Conservation (phyloP, 2,888 invertebrate genomes). For the Drosophila kanekoi region DNA sequence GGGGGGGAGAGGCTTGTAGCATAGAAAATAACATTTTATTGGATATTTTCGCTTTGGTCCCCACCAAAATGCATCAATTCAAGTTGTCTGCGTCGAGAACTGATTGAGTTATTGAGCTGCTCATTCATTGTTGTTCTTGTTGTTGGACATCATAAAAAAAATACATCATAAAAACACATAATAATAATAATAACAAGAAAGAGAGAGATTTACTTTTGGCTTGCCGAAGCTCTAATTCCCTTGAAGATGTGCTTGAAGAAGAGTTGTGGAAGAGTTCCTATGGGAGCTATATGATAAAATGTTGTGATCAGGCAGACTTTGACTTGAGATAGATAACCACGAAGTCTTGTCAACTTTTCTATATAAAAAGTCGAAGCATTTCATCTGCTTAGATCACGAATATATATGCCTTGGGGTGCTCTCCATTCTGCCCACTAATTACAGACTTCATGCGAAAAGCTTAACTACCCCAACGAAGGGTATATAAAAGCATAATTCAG, state of each 20-base stretch:
- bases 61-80: constrained; percentile 57
- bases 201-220: not conserved
- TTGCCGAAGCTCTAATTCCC: not conserved
- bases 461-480: not conserved
- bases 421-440: not conserved
- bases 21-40: constrained; percentile 42
- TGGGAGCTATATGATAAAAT: no score
- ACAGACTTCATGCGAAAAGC: not conserved
- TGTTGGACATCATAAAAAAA: constrained; percentile 55
- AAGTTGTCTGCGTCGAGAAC: constrained; percentile 50
- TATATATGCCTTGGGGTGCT: no score
- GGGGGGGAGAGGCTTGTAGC: not conserved
- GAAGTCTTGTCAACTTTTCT: no score
- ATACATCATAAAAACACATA: constrained; percentile 42
- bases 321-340: no score
- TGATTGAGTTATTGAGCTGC: constrained; percentile 78
- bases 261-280: no score
- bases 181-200: constrained; percentile 62
- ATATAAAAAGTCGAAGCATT: no score
- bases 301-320: no score
- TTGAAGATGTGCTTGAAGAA: no score
- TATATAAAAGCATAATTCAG: not conserved
- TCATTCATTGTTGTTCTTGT: constrained; percentile 24
- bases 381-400: no score
- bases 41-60: constrained; percentile 37